Conservation (phyloP, 2,113 vertebrate species). For the Phoenicopterus ruber region DNA sequence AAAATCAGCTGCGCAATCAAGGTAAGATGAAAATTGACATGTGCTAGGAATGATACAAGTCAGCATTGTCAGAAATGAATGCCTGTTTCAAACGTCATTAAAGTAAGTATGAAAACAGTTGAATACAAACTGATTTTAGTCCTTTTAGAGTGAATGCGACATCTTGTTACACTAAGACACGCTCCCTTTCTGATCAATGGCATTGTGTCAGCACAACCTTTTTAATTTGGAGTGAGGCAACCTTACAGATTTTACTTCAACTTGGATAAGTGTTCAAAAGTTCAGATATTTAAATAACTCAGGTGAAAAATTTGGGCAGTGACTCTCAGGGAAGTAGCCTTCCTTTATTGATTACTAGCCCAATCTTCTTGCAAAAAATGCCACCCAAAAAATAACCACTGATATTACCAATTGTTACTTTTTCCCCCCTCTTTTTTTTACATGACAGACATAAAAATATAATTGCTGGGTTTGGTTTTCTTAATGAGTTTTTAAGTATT, state of each 20-base stretch:
- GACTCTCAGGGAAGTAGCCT: background rate
- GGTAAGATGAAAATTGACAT: slow-evolving; percentile 22
- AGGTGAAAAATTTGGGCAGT: background rate
- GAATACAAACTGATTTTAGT: background rate
- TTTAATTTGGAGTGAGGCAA: background rate
- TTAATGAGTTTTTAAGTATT: background rate
- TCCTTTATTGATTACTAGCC: background rate
- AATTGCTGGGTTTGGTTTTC: background rate
- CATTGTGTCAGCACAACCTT: background rate
- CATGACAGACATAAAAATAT: background rate
- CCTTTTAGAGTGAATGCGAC: background rate
- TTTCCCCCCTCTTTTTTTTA: background rate
- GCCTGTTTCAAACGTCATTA: background rate
- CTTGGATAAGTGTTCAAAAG: background rate
- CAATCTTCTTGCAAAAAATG: background rate
- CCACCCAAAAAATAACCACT: background rate
- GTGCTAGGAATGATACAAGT: background rate
- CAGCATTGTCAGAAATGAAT: slow-evolving; percentile 2
- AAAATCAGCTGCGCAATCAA: slow-evolving; percentile 46
- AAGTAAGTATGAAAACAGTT: background rate
- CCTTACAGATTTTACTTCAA: background rate
- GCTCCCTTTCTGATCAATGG: background rate
- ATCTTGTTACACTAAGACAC: background rate
- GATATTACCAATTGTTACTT: background rate
- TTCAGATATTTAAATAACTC: background rate